Conservation (phyloP, 2,797 vertebrate species). For the Sebastes dallii region DNA sequence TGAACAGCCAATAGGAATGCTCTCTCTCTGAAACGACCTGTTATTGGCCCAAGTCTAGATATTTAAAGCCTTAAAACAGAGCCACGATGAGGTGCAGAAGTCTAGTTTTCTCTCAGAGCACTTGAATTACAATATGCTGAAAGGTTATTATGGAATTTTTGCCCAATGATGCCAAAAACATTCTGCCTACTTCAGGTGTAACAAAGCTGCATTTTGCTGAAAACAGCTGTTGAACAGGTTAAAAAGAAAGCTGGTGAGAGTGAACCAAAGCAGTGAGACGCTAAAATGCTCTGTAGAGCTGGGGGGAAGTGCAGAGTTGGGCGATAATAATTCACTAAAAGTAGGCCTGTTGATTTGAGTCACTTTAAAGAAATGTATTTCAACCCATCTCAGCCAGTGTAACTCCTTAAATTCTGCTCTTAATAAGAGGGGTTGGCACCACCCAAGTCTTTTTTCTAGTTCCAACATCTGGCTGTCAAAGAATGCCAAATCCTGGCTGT, state of each 20-base stretch:
- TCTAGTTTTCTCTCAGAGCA: too few species aligned
- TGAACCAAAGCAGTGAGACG: background rate
- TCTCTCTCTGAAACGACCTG: too few species aligned
- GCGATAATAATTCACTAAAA: too few species aligned
- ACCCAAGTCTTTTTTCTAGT: conserved; percentile 27
- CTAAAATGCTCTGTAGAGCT: background rate
- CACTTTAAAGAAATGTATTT: conserved; percentile 8
- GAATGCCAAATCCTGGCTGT: conserved; percentile 44
- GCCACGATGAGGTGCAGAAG: too few species aligned
- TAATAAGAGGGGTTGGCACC: conserved; percentile 44
- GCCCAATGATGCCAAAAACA: too few species aligned
- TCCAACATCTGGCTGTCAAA: conserved; percentile 65
- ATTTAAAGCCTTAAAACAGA: too few species aligned
- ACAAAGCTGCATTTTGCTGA: background rate
- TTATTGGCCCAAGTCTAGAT: too few species aligned
- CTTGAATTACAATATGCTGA: too few species aligned
- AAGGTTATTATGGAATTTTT: too few species aligned
- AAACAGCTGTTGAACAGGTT: background rate
- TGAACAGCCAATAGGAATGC: too few species aligned
- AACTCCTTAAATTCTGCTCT: conserved; percentile 3
- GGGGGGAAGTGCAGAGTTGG: background rate
- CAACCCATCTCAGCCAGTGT: background rate
- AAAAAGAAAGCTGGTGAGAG: background rate
- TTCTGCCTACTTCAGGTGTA: too few species aligned
- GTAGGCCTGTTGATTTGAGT: background rate